These are phyloP conservation scores for Tinamus major DNA, from an alignment of 2,797 vertebrate genomes.

Conservation along the genomic window DNA sequence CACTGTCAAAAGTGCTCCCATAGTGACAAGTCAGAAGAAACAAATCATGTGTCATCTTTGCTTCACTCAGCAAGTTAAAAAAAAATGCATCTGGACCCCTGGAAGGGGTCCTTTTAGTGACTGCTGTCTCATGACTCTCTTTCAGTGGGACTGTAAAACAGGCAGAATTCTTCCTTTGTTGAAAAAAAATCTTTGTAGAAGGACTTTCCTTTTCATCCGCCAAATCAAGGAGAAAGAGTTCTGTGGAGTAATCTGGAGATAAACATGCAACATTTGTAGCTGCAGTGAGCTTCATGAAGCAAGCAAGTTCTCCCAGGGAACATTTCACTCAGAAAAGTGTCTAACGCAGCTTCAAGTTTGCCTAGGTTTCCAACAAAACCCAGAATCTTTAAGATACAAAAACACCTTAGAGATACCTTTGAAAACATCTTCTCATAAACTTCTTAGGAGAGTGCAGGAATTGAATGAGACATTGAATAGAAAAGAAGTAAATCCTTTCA, in stretches of 20 bases:
- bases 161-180: not conserved
- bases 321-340: not conserved
- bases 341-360: accelerated
- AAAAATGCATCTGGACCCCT: not conserved
- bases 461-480: not conserved
- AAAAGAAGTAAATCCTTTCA: not conserved
- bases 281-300: not conserved
- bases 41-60: not conserved
- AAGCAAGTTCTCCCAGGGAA: not conserved
- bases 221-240: not conserved
- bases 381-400: not conserved
- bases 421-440: not conserved
- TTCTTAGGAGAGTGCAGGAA: not conserved
- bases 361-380: not conserved
- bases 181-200: accelerated
- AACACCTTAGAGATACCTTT: not conserved
- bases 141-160: not conserved
- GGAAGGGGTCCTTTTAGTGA: not conserved
- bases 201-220: not conserved
- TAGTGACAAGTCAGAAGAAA: not conserved
- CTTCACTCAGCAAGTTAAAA: not conserved
- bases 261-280: not conserved
- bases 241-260: not conserved
- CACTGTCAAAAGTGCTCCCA: accelerated
- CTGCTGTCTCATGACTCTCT: not conserved